phyloP scores from a whole-genome alignment of 1,140 invertebrate species.

The Atopsyche davidsoni region DNA sequence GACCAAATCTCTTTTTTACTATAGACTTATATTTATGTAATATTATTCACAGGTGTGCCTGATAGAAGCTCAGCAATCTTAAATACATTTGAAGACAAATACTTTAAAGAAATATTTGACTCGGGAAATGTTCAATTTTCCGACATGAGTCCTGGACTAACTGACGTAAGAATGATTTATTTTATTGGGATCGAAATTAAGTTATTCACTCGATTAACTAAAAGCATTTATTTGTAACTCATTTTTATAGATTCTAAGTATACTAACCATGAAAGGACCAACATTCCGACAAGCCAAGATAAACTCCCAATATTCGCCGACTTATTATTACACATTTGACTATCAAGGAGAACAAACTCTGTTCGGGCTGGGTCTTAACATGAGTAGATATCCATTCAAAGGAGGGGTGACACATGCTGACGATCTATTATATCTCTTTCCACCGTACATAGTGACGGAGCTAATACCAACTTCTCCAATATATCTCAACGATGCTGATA shows the following conservation, averaged over 20 bases:
- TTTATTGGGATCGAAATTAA: not conserved
- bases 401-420: slow-evolving; percentile 41
- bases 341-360: slow-evolving; percentile 22
- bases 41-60: slow-evolving; percentile 7
- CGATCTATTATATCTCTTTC: slow-evolving; percentile 40
- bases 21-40: no score
- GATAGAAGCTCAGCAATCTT: slow-evolving; percentile 1
- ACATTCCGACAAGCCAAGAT: slow-evolving; percentile 12
- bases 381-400: slow-evolving; percentile 38
- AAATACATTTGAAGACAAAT: slow-evolving; percentile 18
- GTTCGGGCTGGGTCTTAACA: slow-evolving; percentile 38
- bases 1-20: no score
- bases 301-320: not conserved
- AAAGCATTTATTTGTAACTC: not conserved
- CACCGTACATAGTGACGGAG: slow-evolving; percentile 31
- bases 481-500: no score
- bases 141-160: slow-evolving; percentile 13
- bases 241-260: slow-evolving; percentile 12
- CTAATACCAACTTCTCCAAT: slow-evolving; percentile 32
- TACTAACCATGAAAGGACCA: slow-evolving; percentile 15
- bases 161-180: slow-evolving; percentile 3
- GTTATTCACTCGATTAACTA: not conserved
- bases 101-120: slow-evolving; percentile 17
- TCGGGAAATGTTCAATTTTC: slow-evolving; percentile 5
- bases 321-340: slow-evolving; percentile 18